phyloP scores from a whole-genome alignment of 2,113 vertebrate species.

The Takifugu bimaculatus region DNA sequence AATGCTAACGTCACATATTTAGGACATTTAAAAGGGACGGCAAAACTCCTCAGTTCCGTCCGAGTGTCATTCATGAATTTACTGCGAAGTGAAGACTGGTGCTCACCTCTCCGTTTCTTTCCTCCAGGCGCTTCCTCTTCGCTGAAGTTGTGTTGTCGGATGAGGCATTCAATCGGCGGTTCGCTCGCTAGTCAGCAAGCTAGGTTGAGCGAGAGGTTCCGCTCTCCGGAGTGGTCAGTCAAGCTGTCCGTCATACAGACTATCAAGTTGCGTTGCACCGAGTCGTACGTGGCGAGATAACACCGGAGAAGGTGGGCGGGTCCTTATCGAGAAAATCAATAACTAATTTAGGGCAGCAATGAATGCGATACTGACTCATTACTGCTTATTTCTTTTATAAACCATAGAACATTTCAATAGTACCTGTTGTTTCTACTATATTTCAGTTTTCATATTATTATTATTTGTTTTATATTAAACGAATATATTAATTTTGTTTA shows the following conservation, averaged over 20 bases:
- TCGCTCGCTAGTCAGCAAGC: slow-evolving; percentile 9
- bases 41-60: not conserved
- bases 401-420: too few relatives aligned
- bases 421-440: too few relatives aligned
- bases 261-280: slow-evolving; percentile 60
- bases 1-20: not conserved
- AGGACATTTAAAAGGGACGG: not conserved
- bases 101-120: slow-evolving; percentile 26
- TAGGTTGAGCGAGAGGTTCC: not conserved
- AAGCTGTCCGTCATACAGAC: slow-evolving; percentile 15
- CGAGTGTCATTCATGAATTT: slow-evolving; percentile 28
- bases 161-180: slow-evolving; percentile 5
- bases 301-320: slow-evolving; percentile 37
- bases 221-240: slow-evolving; percentile 37
- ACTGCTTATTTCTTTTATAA: too few relatives aligned
- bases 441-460: too few relatives aligned
- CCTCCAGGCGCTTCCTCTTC: slow-evolving; percentile 18
- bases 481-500: too few relatives aligned
- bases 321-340: not conserved
- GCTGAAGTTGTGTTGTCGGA: slow-evolving; percentile 13
- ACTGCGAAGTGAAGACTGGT: slow-evolving; percentile 40
- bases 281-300: slow-evolving; percentile 69
- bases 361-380: too few relatives aligned
- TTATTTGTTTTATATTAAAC: too few relatives aligned
- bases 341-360: too few relatives aligned